A percentile compares a stretch with the other conserved stretches of the same genome.
Evolutionary conservation across 2,797 vertebrate genomes (phyloP).

Genomic region (Poeciliopsis presidionis): DNA sequence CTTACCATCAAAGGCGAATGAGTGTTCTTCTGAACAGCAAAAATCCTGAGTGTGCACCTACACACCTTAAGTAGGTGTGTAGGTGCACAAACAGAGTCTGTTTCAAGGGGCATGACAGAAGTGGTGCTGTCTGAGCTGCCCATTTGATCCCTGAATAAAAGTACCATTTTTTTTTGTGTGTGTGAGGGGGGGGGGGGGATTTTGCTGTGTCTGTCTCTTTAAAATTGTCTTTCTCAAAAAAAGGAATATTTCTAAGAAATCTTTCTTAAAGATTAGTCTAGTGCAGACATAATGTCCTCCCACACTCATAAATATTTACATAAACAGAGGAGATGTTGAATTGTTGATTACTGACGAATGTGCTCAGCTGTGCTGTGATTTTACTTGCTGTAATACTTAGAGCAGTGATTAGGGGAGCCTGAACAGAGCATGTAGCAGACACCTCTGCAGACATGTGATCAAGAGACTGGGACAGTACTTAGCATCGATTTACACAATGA

Average conservation of each 20-base stretch:
- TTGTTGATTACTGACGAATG: conserved; percentile 45
- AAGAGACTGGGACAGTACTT: conserved; percentile 22
- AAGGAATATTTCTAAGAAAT: conserved; percentile 59
- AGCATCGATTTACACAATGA: conserved; percentile 36
- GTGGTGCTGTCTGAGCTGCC: conserved; percentile 61
- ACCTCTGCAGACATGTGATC: conserved; percentile 14
- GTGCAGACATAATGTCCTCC: conserved; percentile 44
- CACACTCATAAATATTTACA: conserved; percentile 32
- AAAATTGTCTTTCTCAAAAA: conserved; percentile 25
- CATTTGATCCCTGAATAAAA: conserved; percentile 56
- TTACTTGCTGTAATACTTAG: conserved; percentile 16
- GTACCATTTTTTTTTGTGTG: neutral
- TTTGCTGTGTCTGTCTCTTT: neutral
- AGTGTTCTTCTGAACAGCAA: conserved; percentile 63
- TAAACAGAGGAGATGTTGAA: conserved; percentile 34
- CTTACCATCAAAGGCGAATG: conserved; percentile 54
- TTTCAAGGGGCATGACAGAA: conserved; percentile 62
- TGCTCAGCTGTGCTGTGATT: conserved; percentile 27
- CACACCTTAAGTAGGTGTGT: conserved; percentile 27
- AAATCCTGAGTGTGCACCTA: conserved; percentile 51
- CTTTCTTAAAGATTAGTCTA: conserved; percentile 72
- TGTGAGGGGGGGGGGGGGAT: too few species aligned
- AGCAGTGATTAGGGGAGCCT: conserved; percentile 6
- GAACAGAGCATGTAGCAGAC: conserved; percentile 4
- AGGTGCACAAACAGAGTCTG: conserved; percentile 29